A percentile compares a stretch with the other conserved stretches of the same genome.
Conservation (phyloP, 2,888 invertebrate genomes). For the Aricia artaxerxes region DNA sequence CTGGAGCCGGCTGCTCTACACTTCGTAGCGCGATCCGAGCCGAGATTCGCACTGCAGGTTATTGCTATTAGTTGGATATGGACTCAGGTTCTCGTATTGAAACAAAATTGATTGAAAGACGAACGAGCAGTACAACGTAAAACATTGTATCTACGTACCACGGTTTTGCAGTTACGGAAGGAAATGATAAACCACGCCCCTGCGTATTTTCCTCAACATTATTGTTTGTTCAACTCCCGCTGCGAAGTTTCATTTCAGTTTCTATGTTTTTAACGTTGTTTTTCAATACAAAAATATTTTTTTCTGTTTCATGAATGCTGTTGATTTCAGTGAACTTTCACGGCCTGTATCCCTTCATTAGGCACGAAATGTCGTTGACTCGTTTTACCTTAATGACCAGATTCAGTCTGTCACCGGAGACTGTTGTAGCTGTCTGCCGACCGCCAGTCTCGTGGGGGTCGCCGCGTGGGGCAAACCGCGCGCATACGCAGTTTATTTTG, state of each 20-base stretch:
- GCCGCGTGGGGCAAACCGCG: slow-evolving; percentile 3
- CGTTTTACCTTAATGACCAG: neutral
- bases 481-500: slow-evolving; percentile 9
- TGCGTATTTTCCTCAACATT: neutral
- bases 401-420: neutral
- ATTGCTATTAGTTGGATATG: neutral
- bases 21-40: neutral
- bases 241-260: neutral
- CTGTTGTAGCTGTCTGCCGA: neutral
- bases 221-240: neutral
- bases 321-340: too few species aligned
- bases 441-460: slow-evolving; percentile 21
- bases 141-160: neutral
- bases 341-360: neutral
- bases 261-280: too few species aligned
- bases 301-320: too few species aligned
- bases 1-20: neutral
- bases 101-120: neutral
- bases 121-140: neutral
- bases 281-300: too few species aligned
- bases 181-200: neutral
- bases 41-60: neutral
- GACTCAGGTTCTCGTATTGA: neutral
- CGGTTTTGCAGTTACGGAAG: neutral
- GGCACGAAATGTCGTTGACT: neutral